Base-by-base conservation (phyloP, 2,888 invertebrate species). In the Cremastinae sp. region DNA sequence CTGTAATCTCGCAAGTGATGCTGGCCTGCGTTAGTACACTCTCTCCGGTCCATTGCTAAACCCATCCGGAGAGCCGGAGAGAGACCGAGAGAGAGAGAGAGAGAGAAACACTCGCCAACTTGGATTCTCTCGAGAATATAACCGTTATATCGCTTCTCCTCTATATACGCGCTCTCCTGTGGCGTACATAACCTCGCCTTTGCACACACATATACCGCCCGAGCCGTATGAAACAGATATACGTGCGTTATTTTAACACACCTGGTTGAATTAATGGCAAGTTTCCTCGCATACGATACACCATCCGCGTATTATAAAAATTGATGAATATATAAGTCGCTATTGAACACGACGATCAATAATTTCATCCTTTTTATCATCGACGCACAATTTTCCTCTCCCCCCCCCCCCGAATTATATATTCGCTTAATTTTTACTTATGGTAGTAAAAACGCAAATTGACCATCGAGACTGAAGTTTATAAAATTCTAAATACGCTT, bases 91-190 rank as follows among this genome's bases (percentile, higher is more conserved):
- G 28, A 28, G 28, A 28, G 5, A 28, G 28, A 47, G 28, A n/a
- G 36, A 54, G 45, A 61, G 62, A 47, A 36, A 41, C 49, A 45
- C 62, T 56, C 56, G 56, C 62, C 75, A 53, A 68, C 75, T 75
- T 49, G 64, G 66, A 66, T 61, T 59, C 68, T 45, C 68, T 38
- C 43, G 12, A 59, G 58, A 20, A 69, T 59, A 69, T 65, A 76
- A 76, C 75, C 75, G 75, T 76, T 76, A 76, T 53, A 76, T 72
- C 56, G 72, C 72, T 72, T 72, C 66, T 71, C 51, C 36, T 68
- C n/a, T 59, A 41, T 41, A 56, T 58, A 62, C 72, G 62, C 68
- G 51, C 64, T 51, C 43, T 51, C 36, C 58, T 51, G 38, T 36
- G 43, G 49, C 53, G 28, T 28, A 18, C 41, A 38, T 64, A 76